These are phyloP conservation scores for Pinna nobilis DNA, from an alignment of 1,140 invertebrate species.

Conservation along the genomic window DNA sequence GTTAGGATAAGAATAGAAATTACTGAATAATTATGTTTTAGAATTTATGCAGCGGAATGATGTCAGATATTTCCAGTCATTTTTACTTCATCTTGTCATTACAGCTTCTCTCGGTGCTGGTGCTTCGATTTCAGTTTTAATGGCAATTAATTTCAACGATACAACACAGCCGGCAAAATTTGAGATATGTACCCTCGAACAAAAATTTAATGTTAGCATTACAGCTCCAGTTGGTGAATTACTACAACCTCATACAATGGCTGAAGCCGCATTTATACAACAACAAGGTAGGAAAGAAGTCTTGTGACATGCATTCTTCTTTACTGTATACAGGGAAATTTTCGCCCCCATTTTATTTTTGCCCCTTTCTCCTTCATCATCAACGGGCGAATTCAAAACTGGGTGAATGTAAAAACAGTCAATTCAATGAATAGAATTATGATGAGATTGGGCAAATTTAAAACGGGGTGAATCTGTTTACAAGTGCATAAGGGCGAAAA, in stretches of 20 bases:
- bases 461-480: no score
- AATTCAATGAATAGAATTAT: no score
- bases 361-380: no score
- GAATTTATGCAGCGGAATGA: no score
- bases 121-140: slow-evolving; percentile 73
- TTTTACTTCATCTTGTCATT: no score
- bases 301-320: background rate
- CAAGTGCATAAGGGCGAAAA: no score
- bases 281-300: slow-evolving; percentile 80
- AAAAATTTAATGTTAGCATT: slow-evolving; percentile 80
- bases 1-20: background rate
- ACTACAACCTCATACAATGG: slow-evolving; percentile 87
- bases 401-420: no score
- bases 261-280: slow-evolving; percentile 83
- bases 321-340: no score
- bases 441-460: no score
- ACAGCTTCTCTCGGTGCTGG: slow-evolving; percentile 77
- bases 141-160: slow-evolving; percentile 96
- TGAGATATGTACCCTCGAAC: slow-evolving; percentile 81
- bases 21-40: background rate
- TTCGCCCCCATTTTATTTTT: no score
- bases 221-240: slow-evolving; percentile 92
- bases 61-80: no score
- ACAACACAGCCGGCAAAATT: slow-evolving; percentile 91
- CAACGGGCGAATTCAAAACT: no score